Base-by-base conservation (phyloP, 2,797 vertebrate species). In the Amphiprion clarkii region DNA sequence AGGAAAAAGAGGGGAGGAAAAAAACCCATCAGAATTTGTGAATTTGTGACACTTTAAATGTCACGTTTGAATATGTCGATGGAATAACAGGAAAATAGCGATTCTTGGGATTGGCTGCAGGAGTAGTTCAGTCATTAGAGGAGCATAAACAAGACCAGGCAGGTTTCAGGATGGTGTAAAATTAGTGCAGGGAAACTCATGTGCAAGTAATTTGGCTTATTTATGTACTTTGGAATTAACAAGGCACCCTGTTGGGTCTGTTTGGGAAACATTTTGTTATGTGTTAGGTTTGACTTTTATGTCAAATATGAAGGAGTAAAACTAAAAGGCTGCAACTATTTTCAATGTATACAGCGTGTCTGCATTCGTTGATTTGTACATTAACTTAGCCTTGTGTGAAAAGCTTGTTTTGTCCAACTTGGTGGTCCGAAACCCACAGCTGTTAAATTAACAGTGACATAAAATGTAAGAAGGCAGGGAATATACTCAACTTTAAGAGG, bases 181-280 rank as follows among this genome's bases (percentile, higher is more conserved):
- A 84, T 54, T 56, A 68, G 55, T 76, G 51, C 25, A 25, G 52
- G 71, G 65, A 79, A 66, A 58, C 67, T 82, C 89, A 85, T 17
- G 53, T 87, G 88, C 57, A 78, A 87, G 84, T 88, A 60, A 87
- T 88, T 84, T 80, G 76, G 52, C 76, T 75, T 78, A 54, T 87
- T 85, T 86, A 87, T 87, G 71, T 71, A 73, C 83, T 84, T 77
- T 69, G 67, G n/a, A 56, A 70, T 86, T 81, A 87, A 88, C 67
- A 59, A 86, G 76, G 74, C 67, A 40, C 67, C 83, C 78, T 21
- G 27, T 44, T 33, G 84, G 64, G 59, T 25, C 31, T 55, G 72
- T 40, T 54, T 19, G 75, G 74, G 25, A 78, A 62, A 58, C 13
- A 71, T 48, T 58, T 48, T 56, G 78, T 60, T 74, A 8, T 63